phyloP scores from a whole-genome alignment of 2,888 invertebrate species.

The Oconnorella tubifera region DNA sequence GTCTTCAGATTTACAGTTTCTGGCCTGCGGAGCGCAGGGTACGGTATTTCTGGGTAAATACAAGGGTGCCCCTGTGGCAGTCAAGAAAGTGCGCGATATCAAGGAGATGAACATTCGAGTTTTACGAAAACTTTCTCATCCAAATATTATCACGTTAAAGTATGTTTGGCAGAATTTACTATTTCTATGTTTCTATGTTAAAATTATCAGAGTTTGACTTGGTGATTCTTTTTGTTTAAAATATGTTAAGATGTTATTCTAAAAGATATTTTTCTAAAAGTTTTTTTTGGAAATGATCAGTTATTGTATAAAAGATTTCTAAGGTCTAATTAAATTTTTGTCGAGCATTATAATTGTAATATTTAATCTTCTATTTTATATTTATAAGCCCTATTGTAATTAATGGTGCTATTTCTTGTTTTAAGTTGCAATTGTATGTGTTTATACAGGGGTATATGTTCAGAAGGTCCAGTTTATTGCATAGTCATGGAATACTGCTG shows the following conservation, averaged over 20 bases:
- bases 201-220: no score
- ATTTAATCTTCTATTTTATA: no score
- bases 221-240: no score
- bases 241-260: no score
- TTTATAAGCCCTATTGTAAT: no score
- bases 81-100: slow-evolving; percentile 88
- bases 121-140: slow-evolving; percentile 84
- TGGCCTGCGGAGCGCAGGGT: slow-evolving; percentile 94
- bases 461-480: slow-evolving; percentile 83
- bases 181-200: no score
- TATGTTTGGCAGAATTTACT: no score
- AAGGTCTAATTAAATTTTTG: no score
- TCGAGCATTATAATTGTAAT: background rate
- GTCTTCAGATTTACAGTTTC: slow-evolving; percentile 79
- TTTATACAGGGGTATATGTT: slow-evolving; percentile 82
- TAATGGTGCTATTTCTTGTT: no score
- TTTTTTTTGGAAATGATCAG: no score
- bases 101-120: slow-evolving; percentile 90
- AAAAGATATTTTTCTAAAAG: no score
- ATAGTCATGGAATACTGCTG: slow-evolving; percentile 99
- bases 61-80: slow-evolving; percentile 77
- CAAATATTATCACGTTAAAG: slow-evolving; percentile 84
- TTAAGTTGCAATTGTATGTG: background rate
- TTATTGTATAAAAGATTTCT: background rate
- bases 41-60: slow-evolving; percentile 85